Percentiles rank a stretch among this genome's conserved stretches.
Conservation (phyloP, 2,888 invertebrate genomes). For the Tiliacea aurago region DNA sequence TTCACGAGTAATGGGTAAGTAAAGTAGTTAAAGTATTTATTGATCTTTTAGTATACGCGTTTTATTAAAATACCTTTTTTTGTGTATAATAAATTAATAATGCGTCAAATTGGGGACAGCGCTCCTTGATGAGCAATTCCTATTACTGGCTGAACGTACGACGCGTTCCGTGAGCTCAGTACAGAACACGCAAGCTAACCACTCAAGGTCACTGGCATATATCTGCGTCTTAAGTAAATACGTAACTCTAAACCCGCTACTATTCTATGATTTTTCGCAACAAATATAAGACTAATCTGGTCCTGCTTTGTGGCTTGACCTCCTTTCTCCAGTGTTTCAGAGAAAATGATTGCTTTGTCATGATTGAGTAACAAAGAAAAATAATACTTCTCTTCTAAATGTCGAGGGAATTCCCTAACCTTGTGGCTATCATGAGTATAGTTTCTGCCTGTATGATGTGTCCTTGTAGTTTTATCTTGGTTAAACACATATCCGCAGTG, state of each 20-base stretch:
- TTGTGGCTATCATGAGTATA: conserved; percentile 11
- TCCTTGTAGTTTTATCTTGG: conserved; percentile 44
- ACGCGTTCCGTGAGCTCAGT: no score
- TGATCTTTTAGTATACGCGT: no score
- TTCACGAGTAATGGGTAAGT: conserved; percentile 69
- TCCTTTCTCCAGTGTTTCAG: conserved; percentile 45
- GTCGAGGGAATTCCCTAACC: conserved; percentile 48
- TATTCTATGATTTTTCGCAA: conserved; percentile 14
- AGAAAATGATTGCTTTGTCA: conserved; percentile 38
- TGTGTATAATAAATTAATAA: no score
- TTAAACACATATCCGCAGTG: conserved; percentile 36
- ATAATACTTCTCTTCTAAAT: conserved; percentile 39
- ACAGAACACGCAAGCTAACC: no score
- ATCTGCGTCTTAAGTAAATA: background rate
- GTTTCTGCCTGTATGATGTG: background rate
- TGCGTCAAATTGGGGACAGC: no score
- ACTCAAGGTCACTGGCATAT: no score
- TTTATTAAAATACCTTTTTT: no score
- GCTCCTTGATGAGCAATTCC: no score
- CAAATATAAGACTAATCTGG: conserved; percentile 34
- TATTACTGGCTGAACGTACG: no score
- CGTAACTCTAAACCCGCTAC: conserved; percentile 1
- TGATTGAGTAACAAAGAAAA: conserved; percentile 42
- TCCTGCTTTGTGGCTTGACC: conserved; percentile 34
- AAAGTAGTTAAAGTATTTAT: no score